phyloP scores from a whole-genome alignment of 2,113 vertebrate genomes.

The Fregata magnificens region DNA sequence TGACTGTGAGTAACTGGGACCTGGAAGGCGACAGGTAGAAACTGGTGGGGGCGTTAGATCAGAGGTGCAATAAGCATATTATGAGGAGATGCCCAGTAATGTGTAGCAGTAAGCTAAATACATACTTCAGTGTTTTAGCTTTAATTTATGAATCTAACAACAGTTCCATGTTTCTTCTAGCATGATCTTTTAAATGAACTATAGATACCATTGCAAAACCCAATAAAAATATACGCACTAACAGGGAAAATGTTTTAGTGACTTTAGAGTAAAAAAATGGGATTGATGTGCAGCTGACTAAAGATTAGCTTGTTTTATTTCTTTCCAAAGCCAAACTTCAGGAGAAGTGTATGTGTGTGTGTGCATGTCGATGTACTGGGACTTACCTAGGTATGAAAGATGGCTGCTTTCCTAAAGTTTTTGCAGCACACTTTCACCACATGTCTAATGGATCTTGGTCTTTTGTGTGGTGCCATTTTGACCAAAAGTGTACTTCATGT shows the following conservation, averaged over 20 bases:
- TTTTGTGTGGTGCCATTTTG: background rate
- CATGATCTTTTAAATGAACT: background rate
- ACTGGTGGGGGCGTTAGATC: background rate
- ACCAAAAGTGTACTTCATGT: background rate
- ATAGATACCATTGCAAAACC: background rate
- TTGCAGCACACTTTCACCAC: background rate
- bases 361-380: too few relatives aligned
- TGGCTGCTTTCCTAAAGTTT: background rate
- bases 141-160: background rate
- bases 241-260: background rate
- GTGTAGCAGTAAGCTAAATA: background rate
- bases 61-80: background rate
- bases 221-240: background rate
- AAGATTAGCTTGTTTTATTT: background rate
- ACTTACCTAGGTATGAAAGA: background rate
- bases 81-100: background rate
- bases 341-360: background rate
- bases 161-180: background rate
- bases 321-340: background rate
- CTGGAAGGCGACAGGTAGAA: background rate
- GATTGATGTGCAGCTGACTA: background rate
- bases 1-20: background rate
- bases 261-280: background rate
- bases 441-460: background rate
- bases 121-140: background rate